phyloP scores from a whole-genome alignment of 2,888 invertebrate genomes.

The Hypsopygia costalis region DNA sequence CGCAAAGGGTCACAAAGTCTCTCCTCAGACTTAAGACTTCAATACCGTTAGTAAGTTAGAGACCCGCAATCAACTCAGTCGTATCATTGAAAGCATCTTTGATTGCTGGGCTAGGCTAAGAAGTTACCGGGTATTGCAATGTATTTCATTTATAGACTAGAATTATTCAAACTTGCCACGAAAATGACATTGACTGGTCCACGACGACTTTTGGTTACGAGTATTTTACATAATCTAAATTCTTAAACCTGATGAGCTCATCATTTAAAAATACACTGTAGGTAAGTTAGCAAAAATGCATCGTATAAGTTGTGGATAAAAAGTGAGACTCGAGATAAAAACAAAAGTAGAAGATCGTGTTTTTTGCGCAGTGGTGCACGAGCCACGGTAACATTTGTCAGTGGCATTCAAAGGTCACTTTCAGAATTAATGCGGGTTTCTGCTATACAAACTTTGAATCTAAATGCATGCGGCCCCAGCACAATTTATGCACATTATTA shows the following conservation, averaged over 20 bases:
- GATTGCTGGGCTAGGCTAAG: too few relatives aligned
- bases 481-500: conserved; percentile 16
- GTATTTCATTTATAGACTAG: too few relatives aligned
- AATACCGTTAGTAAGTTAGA: too few relatives aligned
- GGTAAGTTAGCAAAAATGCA: conserved; percentile 6
- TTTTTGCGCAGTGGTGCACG: conserved; percentile 25
- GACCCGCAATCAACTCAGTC: too few relatives aligned
- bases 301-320: conserved; percentile 9
- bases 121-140: too few relatives aligned
- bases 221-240: too few relatives aligned
- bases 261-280: conserved; percentile 2
- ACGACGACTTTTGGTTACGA: too few relatives aligned
- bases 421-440: conserved; percentile 36
- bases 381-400: conserved; percentile 39
- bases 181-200: too few relatives aligned
- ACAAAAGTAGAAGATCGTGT: conserved; percentile 34
- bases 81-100: too few relatives aligned
- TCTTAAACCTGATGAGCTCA: conserved; percentile 4
- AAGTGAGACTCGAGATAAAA: conserved; percentile 22
- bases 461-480: conserved; percentile 14
- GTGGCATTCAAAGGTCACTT: conserved; percentile 51
- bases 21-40: too few relatives aligned
- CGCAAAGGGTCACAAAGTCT: too few relatives aligned
- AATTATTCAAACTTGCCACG: too few relatives aligned
- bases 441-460: conserved; percentile 27